Percentiles rank a stretch among this genome's conserved stretches.
Conservation (phyloP, 2,113 vertebrate genomes). For the Petroica traversi region DNA sequence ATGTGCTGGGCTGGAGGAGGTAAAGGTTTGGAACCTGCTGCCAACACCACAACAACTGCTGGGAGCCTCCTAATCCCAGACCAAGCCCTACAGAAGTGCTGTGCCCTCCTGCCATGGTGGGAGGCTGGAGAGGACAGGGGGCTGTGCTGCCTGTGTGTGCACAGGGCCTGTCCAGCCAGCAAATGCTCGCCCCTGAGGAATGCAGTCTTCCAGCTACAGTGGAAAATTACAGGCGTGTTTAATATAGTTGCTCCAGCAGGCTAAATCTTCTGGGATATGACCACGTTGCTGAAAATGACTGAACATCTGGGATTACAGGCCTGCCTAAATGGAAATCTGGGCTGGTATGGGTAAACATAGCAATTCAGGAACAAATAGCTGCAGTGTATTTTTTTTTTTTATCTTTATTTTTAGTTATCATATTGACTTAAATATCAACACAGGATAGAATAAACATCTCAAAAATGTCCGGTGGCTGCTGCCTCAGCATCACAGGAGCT, state of each 20-base stretch:
- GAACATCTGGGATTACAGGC: conserved; percentile 56
- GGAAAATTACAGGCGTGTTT: conserved; percentile 72
- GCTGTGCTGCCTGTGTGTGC: neutral
- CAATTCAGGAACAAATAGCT: conserved; percentile 37
- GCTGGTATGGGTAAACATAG: conserved; percentile 61
- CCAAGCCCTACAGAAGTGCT: neutral
- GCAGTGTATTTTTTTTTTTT: neutral
- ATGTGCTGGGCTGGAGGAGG: neutral
- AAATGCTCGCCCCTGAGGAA: neutral
- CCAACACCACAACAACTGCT: neutral
- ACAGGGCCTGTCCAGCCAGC: neutral
- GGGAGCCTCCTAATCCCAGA: neutral
- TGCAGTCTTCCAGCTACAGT: conserved; percentile 39
- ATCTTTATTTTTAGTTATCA: conserved; percentile 60
- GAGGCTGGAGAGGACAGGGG: neutral
- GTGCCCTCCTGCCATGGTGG: neutral
- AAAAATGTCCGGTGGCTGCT: conserved; percentile 33
- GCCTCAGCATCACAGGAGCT: conserved; percentile 42
- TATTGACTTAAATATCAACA: conserved; percentile 33
- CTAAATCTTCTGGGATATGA: conserved; percentile 68
- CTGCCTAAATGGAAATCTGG: conserved; percentile 37
- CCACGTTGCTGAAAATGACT: conserved; percentile 31
- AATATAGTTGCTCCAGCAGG: conserved; percentile 29
- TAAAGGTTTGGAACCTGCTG: neutral
- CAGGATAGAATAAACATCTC: conserved; percentile 40